Percentiles rank a stretch among this genome's conserved stretches.
Evolutionary conservation across 2,797 vertebrate genomes (phyloP).

Genomic region (Spinus olivaceus): DNA sequence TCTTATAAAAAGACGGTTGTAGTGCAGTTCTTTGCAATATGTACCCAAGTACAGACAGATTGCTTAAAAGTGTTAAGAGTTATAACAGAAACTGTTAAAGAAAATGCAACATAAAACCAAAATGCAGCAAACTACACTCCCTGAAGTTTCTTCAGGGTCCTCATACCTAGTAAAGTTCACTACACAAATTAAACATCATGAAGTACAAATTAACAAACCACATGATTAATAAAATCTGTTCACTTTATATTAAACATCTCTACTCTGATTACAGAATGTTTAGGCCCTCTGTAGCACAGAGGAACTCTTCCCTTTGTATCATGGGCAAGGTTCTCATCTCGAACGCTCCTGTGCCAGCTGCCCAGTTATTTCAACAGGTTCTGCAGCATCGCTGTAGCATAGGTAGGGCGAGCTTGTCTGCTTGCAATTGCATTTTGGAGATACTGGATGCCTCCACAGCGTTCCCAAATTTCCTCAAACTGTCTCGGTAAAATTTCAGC

Average conservation of each 20-base stretch:
- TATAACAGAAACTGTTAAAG: not conserved
- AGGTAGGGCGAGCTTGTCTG: conserved; percentile 91
- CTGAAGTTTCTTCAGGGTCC: conserved; percentile 41
- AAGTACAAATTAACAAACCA: conserved; percentile 70
- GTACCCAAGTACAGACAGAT: not conserved
- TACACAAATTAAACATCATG: conserved; percentile 65
- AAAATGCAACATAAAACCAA: conserved; percentile 23
- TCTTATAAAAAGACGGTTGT: not conserved
- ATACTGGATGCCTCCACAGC: conserved; percentile 92
- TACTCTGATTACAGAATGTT: conserved; percentile 57
- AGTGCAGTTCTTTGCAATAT: not conserved
- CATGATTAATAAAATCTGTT: conserved; percentile 75
- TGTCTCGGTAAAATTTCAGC: conserved; percentile 93
- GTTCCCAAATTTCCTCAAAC: conserved; percentile 98
- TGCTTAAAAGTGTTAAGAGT: not conserved
- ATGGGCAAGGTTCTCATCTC: not conserved
- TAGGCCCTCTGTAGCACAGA: conserved; percentile 40
- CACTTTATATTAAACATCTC: conserved; percentile 70
- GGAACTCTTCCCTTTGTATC: conserved; percentile 74
- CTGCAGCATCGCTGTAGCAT: conserved; percentile 96
- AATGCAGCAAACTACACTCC: conserved; percentile 52
- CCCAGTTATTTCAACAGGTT: conserved; percentile 80
- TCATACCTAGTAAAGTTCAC: conserved; percentile 49
- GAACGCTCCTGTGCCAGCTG: not conserved
- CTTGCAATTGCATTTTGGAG: conserved; percentile 92